Evolutionary conservation across 2,888 invertebrate species (phyloP).

Genomic region (Cremastinae sp.): DNA sequence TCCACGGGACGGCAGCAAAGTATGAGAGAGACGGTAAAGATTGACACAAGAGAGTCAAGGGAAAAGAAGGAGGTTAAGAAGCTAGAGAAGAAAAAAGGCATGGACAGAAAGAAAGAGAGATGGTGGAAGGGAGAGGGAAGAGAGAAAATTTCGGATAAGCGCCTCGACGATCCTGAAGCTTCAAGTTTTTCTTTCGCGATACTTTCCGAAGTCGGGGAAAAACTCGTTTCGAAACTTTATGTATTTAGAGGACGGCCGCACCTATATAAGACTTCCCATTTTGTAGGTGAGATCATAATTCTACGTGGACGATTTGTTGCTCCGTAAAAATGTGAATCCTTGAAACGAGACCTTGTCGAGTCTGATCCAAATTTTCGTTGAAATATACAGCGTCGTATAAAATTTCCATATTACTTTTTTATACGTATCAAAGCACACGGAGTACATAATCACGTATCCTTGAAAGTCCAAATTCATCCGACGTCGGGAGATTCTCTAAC

Average conservation of each 20-base stretch:
- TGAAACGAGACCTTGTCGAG: not conserved
- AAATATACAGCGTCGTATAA: not conserved
- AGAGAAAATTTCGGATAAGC: conserved; percentile 48
- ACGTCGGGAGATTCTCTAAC: conserved; percentile 39
- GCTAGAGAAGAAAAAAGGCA: not conserved
- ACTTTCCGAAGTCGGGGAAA: conserved; percentile 35
- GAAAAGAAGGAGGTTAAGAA: conserved; percentile 22
- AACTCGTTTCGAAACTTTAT: conserved; percentile 49
- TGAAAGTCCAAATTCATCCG: conserved; percentile 44
- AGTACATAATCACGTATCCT: conserved; percentile 21
- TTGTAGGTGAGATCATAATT: conserved; percentile 17
- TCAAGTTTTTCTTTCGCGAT: conserved; percentile 41
- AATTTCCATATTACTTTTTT: not conserved
- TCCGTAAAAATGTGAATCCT: not conserved
- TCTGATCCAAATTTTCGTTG: no score
- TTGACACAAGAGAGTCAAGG: conserved; percentile 1
- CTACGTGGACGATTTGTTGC: not conserved
- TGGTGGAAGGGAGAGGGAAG: not conserved
- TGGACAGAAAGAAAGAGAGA: not conserved
- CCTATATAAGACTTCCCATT: not conserved
- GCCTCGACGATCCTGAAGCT: conserved; percentile 21
- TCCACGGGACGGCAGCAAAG: no score
- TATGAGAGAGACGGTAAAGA: conserved; percentile 11
- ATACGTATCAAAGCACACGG: not conserved
- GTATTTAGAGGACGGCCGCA: conserved; percentile 20